Evolutionary conservation across 1,140 invertebrate genomes (phyloP).

Genomic region (Ephestia elutella): DNA sequence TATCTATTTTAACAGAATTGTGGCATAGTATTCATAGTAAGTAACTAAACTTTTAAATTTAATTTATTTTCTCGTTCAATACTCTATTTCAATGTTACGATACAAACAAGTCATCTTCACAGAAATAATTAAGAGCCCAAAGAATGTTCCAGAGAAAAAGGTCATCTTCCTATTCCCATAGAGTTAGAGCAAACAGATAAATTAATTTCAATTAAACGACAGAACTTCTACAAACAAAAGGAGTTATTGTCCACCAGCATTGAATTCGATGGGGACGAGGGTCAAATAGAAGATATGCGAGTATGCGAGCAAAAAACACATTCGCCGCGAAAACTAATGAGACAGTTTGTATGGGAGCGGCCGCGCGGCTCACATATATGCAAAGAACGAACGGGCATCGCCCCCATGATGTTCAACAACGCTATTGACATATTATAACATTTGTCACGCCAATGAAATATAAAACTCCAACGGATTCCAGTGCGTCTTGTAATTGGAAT

Average conservation of each 20-base stretch:
- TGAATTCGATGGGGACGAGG: constrained; percentile 35
- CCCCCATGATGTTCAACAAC: constrained; percentile 48
- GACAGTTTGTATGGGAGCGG: constrained; percentile 46
- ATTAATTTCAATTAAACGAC: constrained; percentile 33
- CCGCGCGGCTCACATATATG: constrained; percentile 35
- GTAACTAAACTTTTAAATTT: no score
- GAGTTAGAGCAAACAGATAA: neutral
- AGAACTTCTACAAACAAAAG: constrained; percentile 29
- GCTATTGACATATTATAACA: constrained; percentile 43
- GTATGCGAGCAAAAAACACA: constrained; percentile 43
- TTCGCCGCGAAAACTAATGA: constrained; percentile 53
- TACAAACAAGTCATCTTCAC: no score
- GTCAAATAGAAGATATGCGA: constrained; percentile 32
- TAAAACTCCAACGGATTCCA: constrained; percentile 6
- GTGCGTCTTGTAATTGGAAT: no score
- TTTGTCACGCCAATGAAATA: constrained; percentile 35
- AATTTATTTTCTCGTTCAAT: no score
- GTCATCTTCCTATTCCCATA: no score
- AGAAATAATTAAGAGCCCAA: no score
- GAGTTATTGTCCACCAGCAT: constrained; percentile 31
- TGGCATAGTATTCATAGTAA: no score
- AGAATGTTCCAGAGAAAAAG: no score
- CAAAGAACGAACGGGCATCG: constrained; percentile 44
- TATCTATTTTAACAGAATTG: no score
- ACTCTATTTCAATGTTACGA: no score